Evolutionary conservation across 2,113 vertebrate genomes (phyloP), one percentile per base, ranked within the genome.

Genomic region (Cisticola juncidis): DNA sequence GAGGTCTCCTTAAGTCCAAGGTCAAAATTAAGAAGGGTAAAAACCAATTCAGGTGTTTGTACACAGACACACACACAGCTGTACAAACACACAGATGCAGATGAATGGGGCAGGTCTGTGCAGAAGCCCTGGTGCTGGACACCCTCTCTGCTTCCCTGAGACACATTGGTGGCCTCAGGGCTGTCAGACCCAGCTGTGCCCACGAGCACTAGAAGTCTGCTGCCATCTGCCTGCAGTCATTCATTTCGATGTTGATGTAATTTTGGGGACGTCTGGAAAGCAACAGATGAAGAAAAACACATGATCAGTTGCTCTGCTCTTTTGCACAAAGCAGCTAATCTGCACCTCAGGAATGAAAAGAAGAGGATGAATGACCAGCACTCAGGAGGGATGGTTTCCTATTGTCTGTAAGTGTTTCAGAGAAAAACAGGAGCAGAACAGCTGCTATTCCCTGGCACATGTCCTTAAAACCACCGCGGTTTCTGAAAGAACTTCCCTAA

Each of bases 231-330:
- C 66, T 10, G 1, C 9, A 1, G 38, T 95, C 80, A 6, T 61
- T 96, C 90, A 95, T 62, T 90, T 97, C 61, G 0, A 96, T 97
- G 83, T n/a, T 91, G 53, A 57, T 96, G 76, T 97, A 95, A 71
- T 82, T 92, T 20, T 35, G 78, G 22, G 94, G 72, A 42, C 2
- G 47, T 53, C 95, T 97, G 73, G 82, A 90, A 95, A 88, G 38
- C 22, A 77, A 71, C 15, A 56, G 44, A 33, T 38, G 60, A 50
- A 76, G 15, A 29, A 70, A 84, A 81, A 48, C 3, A 33, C 16
- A 33, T 31, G 25, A 17, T 72, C 5, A 45, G 29, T 66, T 5
- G 2, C 29, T 66, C 40, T 57, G 47, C 36, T 83, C 76, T 66
- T 57, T 33, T 17, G 45, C 57, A 68, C 11, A 18, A 22, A 44